Percentiles rank a stretch among this genome's conserved stretches.
phyloP scores from a whole-genome alignment of 2,797 vertebrate species.

The Enteromius thamalakanensis region DNA sequence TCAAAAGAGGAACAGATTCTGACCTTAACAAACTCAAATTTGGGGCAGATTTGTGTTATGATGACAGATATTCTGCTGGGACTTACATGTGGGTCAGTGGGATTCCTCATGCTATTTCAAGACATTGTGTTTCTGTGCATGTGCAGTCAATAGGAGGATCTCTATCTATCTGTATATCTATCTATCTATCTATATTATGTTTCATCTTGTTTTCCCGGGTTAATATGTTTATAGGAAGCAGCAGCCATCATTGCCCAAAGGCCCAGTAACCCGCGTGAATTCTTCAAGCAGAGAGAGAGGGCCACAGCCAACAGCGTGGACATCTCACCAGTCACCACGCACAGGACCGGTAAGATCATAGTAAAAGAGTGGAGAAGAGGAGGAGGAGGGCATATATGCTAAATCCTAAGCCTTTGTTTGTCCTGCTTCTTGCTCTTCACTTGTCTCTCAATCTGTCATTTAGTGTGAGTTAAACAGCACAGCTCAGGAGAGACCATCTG shows the following conservation, averaged over 20 bases:
- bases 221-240: constrained; percentile 83
- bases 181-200: not conserved
- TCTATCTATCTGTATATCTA: not conserved
- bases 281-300: constrained; percentile 93
- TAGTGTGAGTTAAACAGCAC: constrained; percentile 39
- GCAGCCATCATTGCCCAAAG: constrained; percentile 96
- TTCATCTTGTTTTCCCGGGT: not conserved
- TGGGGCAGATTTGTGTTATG: constrained; percentile 47
- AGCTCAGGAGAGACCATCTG: constrained; percentile 44
- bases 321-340: constrained; percentile 80
- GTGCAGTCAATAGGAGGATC: constrained; percentile 30
- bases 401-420: constrained; percentile 37
- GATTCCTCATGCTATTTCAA: constrained; percentile 55
- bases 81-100: constrained; percentile 62
- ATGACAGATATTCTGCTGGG: constrained; percentile 53
- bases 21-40: constrained; percentile 32
- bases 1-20: constrained; percentile 6
- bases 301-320: constrained; percentile 85
- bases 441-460: constrained; percentile 36
- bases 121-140: constrained; percentile 27
- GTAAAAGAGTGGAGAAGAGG: not conserved
- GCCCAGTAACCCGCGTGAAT: constrained; percentile 93
- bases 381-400: not conserved
- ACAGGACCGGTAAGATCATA: constrained; percentile 84
- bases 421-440: constrained; percentile 40